These are phyloP conservation scores for Sarcophaga carnaria DNA, from an alignment of 2,888 invertebrate species.

Conservation along the genomic window DNA sequence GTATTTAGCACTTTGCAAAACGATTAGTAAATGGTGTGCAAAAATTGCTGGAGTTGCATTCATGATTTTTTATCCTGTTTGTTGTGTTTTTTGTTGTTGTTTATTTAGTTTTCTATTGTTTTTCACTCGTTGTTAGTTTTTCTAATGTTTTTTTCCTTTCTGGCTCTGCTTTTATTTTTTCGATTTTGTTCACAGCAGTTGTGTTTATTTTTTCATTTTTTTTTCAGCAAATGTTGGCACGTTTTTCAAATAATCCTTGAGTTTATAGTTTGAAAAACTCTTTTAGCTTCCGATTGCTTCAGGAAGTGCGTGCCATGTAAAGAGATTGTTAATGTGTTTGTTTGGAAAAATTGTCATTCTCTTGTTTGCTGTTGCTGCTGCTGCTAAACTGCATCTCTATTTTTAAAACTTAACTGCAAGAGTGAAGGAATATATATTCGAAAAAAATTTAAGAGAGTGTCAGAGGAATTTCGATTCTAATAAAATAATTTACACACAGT, in stretches of 20 bases:
- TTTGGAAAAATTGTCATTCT: slow-evolving; percentile 22
- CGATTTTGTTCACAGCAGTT: neutral
- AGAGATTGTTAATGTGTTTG: slow-evolving; percentile 64
- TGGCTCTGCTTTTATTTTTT: neutral
- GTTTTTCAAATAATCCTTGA: slow-evolving; percentile 71
- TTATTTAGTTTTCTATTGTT: slow-evolving; percentile 50
- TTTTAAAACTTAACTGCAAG: no score
- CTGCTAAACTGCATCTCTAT: no score
- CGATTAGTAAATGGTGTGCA: slow-evolving; percentile 70
- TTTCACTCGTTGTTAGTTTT: slow-evolving; percentile 35
- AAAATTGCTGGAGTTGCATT: slow-evolving; percentile 61
- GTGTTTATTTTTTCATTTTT: slow-evolving; percentile 22
- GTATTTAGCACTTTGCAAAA: slow-evolving; percentile 61
- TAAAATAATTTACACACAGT: no score
- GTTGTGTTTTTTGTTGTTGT: neutral
- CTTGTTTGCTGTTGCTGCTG: slow-evolving; percentile 15
- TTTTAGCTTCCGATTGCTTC: slow-evolving; percentile 64
- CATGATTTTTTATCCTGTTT: slow-evolving; percentile 36
- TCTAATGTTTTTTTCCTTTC: slow-evolving; percentile 25
- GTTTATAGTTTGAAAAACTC: slow-evolving; percentile 65
- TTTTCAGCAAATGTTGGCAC: slow-evolving; percentile 67
- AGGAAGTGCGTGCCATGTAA: slow-evolving; percentile 65
- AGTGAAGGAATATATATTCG: no score
- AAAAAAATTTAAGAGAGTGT: no score
- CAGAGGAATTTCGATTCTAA: no score